phyloP scores from a whole-genome alignment of 1,140 invertebrate species.

The Neuroterus valhalla region DNA sequence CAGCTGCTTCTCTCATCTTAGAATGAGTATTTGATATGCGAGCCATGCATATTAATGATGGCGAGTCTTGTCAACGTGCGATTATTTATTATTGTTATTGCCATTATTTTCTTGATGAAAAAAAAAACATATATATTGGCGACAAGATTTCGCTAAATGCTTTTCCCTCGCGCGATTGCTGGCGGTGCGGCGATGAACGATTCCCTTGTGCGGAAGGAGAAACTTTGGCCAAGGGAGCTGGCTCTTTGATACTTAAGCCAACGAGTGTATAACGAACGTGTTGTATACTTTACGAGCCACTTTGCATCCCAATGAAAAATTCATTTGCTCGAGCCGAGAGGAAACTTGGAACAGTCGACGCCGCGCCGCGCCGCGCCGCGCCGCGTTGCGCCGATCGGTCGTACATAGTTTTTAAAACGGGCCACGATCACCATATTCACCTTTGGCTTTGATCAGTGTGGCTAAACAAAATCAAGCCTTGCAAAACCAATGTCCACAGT shows the following conservation, averaged over 20 bases:
- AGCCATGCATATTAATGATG: slow-evolving; percentile 7
- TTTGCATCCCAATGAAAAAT: slow-evolving; percentile 71
- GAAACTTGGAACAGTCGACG: slow-evolving; percentile 36
- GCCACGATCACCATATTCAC: not conserved
- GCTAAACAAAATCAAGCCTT: slow-evolving; percentile 8
- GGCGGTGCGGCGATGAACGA: slow-evolving; percentile 61
- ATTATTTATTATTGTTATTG: slow-evolving; percentile 18
- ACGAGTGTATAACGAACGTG: slow-evolving; percentile 66
- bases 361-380: no score
- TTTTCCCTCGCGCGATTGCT: slow-evolving; percentile 57
- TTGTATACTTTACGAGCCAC: slow-evolving; percentile 68
- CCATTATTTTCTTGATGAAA: not conserved
- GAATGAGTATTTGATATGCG: not conserved
- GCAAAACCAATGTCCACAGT: not conserved
- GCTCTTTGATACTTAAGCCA: slow-evolving; percentile 55
- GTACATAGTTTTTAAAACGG: not conserved
- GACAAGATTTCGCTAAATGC: slow-evolving; percentile 31
- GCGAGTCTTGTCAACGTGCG: not conserved
- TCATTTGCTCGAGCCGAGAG: slow-evolving; percentile 56
- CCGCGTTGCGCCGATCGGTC: slow-evolving; percentile 7
- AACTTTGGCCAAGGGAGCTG: slow-evolving; percentile 27
- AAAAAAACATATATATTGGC: slow-evolving; percentile 28
- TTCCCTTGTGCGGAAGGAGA: slow-evolving; percentile 48
- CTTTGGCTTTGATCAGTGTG: not conserved
- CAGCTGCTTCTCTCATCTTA: not conserved